phyloP scores from a whole-genome alignment of 1,140 invertebrate genomes.

The Zaprionus inermis region DNA sequence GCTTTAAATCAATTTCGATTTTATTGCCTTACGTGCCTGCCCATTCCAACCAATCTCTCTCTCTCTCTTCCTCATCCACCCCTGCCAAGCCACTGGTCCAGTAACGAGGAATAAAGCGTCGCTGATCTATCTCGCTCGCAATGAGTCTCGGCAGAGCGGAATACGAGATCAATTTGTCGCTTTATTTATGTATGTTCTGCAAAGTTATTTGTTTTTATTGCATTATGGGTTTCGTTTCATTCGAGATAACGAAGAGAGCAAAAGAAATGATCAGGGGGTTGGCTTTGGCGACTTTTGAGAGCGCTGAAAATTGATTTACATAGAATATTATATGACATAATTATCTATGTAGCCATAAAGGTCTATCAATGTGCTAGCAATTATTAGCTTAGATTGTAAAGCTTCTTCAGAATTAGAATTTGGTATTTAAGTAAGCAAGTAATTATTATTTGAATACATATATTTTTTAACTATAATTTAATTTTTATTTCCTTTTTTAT shows the following conservation, averaged over 20 bases:
- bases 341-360: too few relatives aligned
- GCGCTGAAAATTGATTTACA: not conserved
- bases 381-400: too few relatives aligned
- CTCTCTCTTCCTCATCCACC: not conserved
- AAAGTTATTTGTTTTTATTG: slow-evolving; percentile 26
- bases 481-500: too few relatives aligned
- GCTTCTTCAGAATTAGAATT: too few relatives aligned
- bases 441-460: too few relatives aligned
- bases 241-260: slow-evolving; percentile 29
- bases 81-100: slow-evolving; percentile 4
- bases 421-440: too few relatives aligned
- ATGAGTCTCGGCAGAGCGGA: slow-evolving; percentile 25
- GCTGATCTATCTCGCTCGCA: not conserved
- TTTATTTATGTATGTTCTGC: slow-evolving; percentile 9
- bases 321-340: too few relatives aligned
- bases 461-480: too few relatives aligned
- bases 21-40: slow-evolving; percentile 29
- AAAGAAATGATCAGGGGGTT: not conserved
- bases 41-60: too few relatives aligned
- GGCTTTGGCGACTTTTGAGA: not conserved
- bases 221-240: slow-evolving; percentile 26
- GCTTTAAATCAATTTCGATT: slow-evolving; percentile 73
- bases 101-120: not conserved
- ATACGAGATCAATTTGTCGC: slow-evolving; percentile 20
- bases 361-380: too few relatives aligned